These are phyloP conservation scores for Ifrita kowaldi DNA, from an alignment of 2,113 vertebrate genomes.

Conservation along the genomic window DNA sequence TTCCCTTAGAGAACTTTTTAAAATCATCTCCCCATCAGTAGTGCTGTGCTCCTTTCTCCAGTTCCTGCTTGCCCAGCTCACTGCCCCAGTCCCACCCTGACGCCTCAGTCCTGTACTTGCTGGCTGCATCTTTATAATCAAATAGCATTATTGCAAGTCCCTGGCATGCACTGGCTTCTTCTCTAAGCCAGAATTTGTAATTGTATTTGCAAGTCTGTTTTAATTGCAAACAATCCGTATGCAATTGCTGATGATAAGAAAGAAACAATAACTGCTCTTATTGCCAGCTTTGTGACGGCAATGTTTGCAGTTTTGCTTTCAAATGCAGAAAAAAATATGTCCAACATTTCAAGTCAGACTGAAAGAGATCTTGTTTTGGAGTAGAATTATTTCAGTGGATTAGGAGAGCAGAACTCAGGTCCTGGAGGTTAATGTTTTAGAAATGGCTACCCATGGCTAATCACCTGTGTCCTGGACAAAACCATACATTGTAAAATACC, in stretches of 20 bases:
- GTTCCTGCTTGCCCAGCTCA: neutral
- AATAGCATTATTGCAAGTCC: neutral
- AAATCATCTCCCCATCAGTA: neutral
- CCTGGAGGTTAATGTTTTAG: neutral
- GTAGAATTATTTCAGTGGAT: neutral
- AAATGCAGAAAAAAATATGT: neutral
- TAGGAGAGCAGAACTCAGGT: neutral
- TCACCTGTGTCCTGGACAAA: neutral
- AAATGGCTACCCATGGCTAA: neutral
- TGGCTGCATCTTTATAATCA: neutral
- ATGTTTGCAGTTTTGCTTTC: neutral
- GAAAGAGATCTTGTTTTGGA: neutral
- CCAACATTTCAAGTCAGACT: neutral
- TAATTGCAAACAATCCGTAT: neutral
- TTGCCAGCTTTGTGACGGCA: neutral
- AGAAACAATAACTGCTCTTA: neutral
- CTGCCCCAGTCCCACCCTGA: fast-evolving
- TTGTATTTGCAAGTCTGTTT: neutral
- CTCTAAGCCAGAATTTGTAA: neutral
- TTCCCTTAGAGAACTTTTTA: neutral
- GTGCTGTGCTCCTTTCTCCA: fast-evolving
- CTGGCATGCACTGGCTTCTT: neutral
- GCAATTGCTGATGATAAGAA: neutral
- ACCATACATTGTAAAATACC: neutral
- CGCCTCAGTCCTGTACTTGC: fast-evolving